Evolutionary conservation across 1,140 invertebrate genomes (phyloP).

Genomic region (Teleogryllus occipitalis): DNA sequence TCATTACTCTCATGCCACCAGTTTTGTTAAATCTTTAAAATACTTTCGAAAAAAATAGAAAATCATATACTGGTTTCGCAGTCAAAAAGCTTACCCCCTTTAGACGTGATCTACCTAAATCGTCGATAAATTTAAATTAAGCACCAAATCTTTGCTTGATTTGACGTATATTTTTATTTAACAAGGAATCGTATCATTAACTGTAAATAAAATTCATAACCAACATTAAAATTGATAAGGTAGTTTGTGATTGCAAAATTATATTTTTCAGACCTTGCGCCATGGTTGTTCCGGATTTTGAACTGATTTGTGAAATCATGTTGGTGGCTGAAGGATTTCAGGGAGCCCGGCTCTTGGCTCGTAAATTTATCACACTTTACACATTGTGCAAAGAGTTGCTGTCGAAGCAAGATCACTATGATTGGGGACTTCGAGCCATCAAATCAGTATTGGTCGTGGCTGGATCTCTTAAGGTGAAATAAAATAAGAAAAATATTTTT

Average conservation of each 20-base stretch:
- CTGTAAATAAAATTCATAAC: neutral
- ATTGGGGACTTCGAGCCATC: conserved; percentile 88
- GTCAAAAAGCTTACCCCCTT: no score
- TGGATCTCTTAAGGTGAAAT: conserved; percentile 59
- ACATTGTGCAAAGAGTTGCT: conserved; percentile 77
- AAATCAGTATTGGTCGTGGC: conserved; percentile 89
- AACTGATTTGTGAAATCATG: conserved; percentile 90
- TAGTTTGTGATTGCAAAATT: neutral
- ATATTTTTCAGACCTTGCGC: conserved; percentile 67
- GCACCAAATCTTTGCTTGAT: no score
- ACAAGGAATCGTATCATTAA: neutral
- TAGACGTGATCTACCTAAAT: no score
- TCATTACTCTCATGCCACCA: no score
- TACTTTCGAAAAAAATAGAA: no score
- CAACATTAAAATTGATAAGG: neutral
- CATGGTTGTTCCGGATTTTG: conserved; percentile 91
- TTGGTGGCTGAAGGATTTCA: conserved; percentile 87
- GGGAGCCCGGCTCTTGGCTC: conserved; percentile 73
- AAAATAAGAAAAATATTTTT: neutral
- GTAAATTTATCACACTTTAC: conserved; percentile 88
- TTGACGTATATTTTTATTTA: neutral
- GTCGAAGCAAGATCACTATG: conserved; percentile 91
- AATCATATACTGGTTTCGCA: no score
- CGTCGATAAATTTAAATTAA: no score
- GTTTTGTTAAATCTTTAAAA: neutral